Evolutionary conservation across 2,113 vertebrate species (phyloP).

Genomic region (Stomatorhinus ivindoensis): DNA sequence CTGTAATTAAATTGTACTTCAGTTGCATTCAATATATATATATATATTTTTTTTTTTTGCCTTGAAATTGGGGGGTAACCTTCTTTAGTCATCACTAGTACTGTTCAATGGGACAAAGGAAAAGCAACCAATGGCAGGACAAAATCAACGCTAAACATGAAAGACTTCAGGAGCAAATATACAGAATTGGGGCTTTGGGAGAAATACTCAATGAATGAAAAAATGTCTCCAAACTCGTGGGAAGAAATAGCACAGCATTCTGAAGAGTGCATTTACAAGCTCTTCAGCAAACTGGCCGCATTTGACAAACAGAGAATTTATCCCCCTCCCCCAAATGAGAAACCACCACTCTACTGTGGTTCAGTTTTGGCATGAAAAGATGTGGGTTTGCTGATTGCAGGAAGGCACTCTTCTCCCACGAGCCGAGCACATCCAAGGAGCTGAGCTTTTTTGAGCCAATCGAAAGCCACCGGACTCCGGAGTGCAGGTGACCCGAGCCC

Average conservation of each 20-base stretch:
- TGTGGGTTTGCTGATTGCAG: not conserved
- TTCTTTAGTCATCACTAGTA: not conserved
- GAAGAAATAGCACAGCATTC: not conserved
- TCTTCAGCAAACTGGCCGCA: not conserved
- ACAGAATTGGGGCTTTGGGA: not conserved
- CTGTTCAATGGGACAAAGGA: not conserved
- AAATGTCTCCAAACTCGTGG: not conserved
- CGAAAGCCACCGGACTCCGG: slow-evolving; percentile 92
- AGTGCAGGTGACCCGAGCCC: slow-evolving; percentile 90
- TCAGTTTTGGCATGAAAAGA: not conserved
- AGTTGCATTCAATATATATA: not conserved
- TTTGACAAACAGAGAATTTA: not conserved
- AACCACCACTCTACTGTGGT: not conserved
- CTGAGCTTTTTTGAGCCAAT: slow-evolving; percentile 92
- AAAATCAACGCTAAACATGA: not conserved
- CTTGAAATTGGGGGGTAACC: not conserved
- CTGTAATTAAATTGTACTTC: not conserved
- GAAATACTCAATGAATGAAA: not conserved
- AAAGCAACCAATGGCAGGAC: not conserved
- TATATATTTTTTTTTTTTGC: not conserved
- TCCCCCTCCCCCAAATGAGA: not conserved
- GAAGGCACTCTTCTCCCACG: slow-evolving; percentile 83
- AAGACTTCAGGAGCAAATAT: not conserved
- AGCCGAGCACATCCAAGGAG: slow-evolving; percentile 85
- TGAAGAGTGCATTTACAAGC: not conserved